phyloP scores from a whole-genome alignment of 2,888 invertebrate species.

The Eurytoma adleriae region DNA sequence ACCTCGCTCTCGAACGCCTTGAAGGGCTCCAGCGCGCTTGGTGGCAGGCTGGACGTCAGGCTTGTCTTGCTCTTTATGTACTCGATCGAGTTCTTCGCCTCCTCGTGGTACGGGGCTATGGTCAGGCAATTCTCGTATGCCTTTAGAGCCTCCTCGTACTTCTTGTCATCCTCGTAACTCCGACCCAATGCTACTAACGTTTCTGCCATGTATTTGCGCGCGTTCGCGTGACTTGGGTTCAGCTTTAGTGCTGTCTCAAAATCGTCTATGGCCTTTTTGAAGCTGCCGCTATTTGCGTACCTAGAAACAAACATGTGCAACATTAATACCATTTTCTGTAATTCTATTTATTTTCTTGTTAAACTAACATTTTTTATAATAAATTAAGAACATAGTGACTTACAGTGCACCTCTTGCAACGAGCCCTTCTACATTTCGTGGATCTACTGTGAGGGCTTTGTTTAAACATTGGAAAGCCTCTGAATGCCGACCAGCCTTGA shows the following conservation, averaged over 20 bases:
- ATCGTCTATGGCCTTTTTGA: conserved; percentile 95
- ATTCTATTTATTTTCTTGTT: not conserved
- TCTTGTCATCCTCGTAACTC: conserved; percentile 92
- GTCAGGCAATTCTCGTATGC: conserved; percentile 90
- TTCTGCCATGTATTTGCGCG: conserved; percentile 95
- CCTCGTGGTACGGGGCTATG: conserved; percentile 91
- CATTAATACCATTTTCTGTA: too few species aligned
- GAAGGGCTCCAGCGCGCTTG: conserved; percentile 59
- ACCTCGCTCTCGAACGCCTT: conserved; percentile 72
- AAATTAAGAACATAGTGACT: conserved; percentile 63
- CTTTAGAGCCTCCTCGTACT: conserved; percentile 89
- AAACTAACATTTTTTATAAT: not conserved
- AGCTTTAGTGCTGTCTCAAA: conserved; percentile 93
- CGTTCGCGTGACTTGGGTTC: conserved; percentile 94
- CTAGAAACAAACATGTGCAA: conserved; percentile 68
- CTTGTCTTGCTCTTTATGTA: conserved; percentile 84
- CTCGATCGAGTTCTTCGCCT: conserved; percentile 90
- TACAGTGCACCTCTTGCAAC: conserved; percentile 93
- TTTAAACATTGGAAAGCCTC: conserved; percentile 97
- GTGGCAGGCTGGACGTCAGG: conserved; percentile 58
- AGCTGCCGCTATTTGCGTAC: conserved; percentile 94
- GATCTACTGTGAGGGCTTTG: conserved; percentile 94
- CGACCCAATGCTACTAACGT: conserved; percentile 93
- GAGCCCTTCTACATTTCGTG: conserved; percentile 93
- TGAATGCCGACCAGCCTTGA: conserved; percentile 93